Evolutionary conservation across 2,113 vertebrate species (phyloP).

Genomic region (Atlantisia rogersi): DNA sequence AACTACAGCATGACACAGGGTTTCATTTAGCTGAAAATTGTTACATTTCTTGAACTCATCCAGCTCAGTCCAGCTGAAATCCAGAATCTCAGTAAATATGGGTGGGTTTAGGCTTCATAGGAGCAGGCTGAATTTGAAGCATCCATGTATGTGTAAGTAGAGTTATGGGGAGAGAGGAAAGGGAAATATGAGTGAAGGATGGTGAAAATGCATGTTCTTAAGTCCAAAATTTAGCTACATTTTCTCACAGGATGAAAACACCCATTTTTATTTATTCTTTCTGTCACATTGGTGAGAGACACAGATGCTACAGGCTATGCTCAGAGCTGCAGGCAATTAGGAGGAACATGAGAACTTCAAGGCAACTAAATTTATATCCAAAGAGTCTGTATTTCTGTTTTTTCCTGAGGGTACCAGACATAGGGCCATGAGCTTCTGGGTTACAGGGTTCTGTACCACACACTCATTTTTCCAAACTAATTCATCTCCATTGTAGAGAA

Average conservation of each 20-base stretch:
- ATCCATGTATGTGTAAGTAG: background rate
- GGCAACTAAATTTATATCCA: background rate
- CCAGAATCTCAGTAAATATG: background rate
- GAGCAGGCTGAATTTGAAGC: background rate
- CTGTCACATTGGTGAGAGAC: background rate
- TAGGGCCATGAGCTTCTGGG: background rate
- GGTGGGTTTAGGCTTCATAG: background rate
- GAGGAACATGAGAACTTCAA: background rate
- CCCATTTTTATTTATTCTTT: background rate
- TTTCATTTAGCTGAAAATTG: background rate
- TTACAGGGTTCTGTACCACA: background rate
- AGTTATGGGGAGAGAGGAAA: background rate
- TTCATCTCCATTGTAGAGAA: background rate
- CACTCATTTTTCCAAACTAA: background rate
- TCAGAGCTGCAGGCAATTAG: background rate
- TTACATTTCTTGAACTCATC: background rate
- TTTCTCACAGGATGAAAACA: background rate
- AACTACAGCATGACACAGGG: accelerated
- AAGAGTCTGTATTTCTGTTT: background rate
- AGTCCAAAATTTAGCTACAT: background rate
- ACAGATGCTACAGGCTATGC: background rate
- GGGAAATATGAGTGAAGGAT: background rate
- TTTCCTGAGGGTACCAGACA: background rate
- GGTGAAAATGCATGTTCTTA: background rate
- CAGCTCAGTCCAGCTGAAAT: background rate